These are phyloP conservation scores for Meloidogyne hapla DNA, from an alignment of 1,140 invertebrate species.

Conservation along the genomic window DNA sequence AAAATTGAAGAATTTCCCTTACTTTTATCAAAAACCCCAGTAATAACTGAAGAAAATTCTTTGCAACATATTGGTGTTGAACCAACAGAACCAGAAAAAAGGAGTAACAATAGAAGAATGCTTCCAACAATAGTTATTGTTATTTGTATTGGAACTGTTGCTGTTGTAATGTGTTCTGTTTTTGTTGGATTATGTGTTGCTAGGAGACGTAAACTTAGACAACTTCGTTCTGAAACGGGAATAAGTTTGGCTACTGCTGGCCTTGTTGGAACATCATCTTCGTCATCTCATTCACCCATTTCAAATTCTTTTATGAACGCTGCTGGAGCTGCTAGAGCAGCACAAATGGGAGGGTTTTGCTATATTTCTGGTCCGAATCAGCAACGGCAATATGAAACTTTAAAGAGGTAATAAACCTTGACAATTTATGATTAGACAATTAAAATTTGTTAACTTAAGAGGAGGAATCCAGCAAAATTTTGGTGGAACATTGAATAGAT, in stretches of 20 bases:
- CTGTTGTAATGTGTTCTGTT: conserved; percentile 59
- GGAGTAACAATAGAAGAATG: conserved; percentile 17
- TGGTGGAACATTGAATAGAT: conserved; percentile 24
- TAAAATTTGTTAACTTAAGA: too few relatives aligned
- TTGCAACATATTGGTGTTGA: not conserved
- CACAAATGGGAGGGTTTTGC: conserved; percentile 15
- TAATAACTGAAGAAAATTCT: not conserved
- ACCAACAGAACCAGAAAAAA: not conserved
- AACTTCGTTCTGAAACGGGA: not conserved
- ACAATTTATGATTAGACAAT: too few relatives aligned
- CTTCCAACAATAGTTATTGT: conserved; percentile 53
- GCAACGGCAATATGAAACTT: not conserved
- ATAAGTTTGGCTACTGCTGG: not conserved
- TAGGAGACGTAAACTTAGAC: not conserved
- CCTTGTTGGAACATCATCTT: not conserved
- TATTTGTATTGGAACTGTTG: conserved; percentile 54
- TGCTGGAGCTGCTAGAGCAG: conserved; percentile 8
- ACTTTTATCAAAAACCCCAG: not conserved
- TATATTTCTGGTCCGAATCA: conserved; percentile 14
- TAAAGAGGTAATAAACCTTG: not conserved
- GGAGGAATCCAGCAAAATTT: not conserved
- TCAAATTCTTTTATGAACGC: conserved; percentile 22
- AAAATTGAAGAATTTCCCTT: not conserved
- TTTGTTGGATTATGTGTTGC: conserved; percentile 57
- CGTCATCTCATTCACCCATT: conserved; percentile 18